Evolutionary conservation across 1,140 invertebrate species (phyloP).

Genomic region (Reticulitermes speratus): DNA sequence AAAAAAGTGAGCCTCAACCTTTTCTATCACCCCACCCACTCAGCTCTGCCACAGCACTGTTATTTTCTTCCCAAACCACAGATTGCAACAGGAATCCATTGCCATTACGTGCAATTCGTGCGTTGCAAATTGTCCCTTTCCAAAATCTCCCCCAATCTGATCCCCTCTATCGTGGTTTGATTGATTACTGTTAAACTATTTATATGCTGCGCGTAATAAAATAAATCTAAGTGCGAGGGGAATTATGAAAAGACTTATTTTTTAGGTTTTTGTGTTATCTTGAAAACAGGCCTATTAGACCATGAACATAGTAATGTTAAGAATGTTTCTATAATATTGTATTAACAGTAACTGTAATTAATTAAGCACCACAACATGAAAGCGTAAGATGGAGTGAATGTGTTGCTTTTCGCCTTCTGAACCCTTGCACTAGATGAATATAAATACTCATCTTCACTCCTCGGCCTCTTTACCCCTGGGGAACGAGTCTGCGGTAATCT

Average conservation of each 20-base stretch:
- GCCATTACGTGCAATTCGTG: slow-evolving; percentile 22
- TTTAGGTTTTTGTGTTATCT: too few species aligned
- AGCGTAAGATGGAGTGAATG: too few species aligned
- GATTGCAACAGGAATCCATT: neutral
- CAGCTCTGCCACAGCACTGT: neutral
- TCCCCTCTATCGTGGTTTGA: neutral
- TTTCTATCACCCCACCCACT: neutral
- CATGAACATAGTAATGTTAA: too few species aligned
- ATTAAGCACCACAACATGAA: too few species aligned
- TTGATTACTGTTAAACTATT: slow-evolving; percentile 21
- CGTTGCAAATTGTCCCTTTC: slow-evolving; percentile 16
- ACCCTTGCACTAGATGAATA: too few species aligned
- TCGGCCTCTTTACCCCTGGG: too few species aligned
- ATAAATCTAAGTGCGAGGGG: neutral
- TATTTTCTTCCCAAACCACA: neutral
- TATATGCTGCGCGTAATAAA: neutral
- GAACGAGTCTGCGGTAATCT: too few species aligned
- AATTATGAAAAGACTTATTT: neutral
- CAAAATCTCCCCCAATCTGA: neutral
- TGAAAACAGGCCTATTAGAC: too few species aligned
- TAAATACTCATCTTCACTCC: too few species aligned
- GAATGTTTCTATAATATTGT: too few species aligned
- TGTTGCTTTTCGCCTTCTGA: too few species aligned
- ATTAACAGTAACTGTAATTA: too few species aligned
- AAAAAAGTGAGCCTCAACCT: neutral